Evolutionary conservation across 1,140 invertebrate species (phyloP).

Genomic region (Tenebrio molitor): DNA sequence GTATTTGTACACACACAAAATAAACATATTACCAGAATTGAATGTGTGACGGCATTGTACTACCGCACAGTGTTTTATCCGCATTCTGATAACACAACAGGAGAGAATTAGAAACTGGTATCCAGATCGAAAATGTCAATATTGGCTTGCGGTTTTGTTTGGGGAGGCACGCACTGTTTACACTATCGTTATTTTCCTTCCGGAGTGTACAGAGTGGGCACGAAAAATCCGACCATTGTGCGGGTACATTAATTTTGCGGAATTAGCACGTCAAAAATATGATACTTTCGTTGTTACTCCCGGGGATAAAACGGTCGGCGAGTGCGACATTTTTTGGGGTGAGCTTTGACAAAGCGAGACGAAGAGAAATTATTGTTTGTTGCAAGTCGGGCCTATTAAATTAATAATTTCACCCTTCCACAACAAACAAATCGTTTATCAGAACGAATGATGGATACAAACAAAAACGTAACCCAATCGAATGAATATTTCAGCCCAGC

Average conservation of each 20-base stretch:
- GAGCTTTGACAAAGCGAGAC: no score
- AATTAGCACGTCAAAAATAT: not conserved
- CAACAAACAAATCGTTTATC: constrained; percentile 2
- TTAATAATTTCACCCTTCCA: not conserved
- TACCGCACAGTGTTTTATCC: not conserved
- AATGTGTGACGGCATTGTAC: constrained; percentile 18
- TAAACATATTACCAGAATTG: constrained; percentile 28
- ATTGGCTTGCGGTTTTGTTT: constrained; percentile 30
- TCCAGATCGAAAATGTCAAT: constrained; percentile 39
- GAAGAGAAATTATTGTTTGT: not conserved
- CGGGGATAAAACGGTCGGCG: no score
- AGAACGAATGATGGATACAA: not conserved
- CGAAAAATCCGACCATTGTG: not conserved
- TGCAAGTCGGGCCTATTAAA: not conserved
- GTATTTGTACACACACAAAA: constrained; percentile 16
- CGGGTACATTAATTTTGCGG: no score
- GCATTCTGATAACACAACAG: not conserved
- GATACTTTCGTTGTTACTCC: no score
- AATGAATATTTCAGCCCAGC: constrained; percentile 11
- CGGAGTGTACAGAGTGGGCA: not conserved
- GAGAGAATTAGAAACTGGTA: constrained; percentile 25
- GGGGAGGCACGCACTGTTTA: constrained; percentile 17
- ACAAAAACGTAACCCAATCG: not conserved
- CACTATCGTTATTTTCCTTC: constrained; percentile 6
- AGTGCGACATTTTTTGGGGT: no score